Evolutionary conservation across 1,140 invertebrate genomes (phyloP).

Genomic region (Drosophila malerkotliana): DNA sequence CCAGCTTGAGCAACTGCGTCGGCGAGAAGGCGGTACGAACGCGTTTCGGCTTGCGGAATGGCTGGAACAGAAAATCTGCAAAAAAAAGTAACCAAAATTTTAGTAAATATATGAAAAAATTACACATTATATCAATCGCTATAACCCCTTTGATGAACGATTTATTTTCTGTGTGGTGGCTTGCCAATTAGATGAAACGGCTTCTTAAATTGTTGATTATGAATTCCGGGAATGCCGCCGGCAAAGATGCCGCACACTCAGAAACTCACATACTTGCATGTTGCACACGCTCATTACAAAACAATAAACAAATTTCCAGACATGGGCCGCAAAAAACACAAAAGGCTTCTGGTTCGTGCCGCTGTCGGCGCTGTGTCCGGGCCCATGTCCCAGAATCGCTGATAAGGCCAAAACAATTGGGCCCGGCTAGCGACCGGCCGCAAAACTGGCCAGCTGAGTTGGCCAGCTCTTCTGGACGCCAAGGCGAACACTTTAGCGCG

Average conservation of each 20-base stretch:
- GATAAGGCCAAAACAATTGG: constrained; percentile 80
- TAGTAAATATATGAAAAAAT: not conserved
- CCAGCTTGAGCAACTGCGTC: constrained; percentile 94
- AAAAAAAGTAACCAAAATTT: constrained; percentile 66
- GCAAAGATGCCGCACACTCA: constrained; percentile 64
- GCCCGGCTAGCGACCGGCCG: constrained; percentile 32
- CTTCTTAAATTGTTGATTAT: constrained; percentile 74
- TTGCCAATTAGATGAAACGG: constrained; percentile 72
- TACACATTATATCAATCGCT: not conserved
- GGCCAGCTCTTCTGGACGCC: constrained; percentile 52
- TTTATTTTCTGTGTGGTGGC: not conserved
- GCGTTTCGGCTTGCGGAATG: constrained; percentile 97
- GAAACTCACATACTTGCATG: constrained; percentile 8
- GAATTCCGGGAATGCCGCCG: constrained; percentile 71
- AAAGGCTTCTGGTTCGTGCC: constrained; percentile 73
- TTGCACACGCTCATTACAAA: constrained; percentile 75
- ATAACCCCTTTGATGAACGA: not conserved
- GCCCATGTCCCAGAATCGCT: constrained; percentile 71
- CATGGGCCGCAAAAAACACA: constrained; percentile 62
- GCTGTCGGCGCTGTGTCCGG: constrained; percentile 69
- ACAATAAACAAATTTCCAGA: constrained; percentile 83
- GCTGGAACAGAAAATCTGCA: constrained; percentile 95
- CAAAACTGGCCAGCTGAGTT: constrained; percentile 12
- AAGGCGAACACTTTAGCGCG: constrained; percentile 78
- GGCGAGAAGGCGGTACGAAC: constrained; percentile 97